phyloP scores from a whole-genome alignment of 37 sponge, comb jelly and placozoan genomes.

The Ianthella basta region DNA sequence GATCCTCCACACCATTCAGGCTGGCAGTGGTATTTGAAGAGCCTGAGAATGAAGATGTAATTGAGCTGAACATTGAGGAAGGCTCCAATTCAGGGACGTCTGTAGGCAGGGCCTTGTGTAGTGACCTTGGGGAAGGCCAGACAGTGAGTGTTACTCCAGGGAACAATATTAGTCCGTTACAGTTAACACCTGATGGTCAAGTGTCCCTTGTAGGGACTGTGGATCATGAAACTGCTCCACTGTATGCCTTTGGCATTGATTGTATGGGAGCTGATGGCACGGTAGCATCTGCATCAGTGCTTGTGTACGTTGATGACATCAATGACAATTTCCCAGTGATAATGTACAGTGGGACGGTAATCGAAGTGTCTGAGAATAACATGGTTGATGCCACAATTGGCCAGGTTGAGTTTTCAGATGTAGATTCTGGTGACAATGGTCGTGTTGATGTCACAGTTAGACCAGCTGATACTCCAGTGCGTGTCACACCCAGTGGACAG shows the following conservation, averaged over 20 bases:
- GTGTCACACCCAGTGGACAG: not conserved
- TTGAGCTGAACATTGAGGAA: not conserved
- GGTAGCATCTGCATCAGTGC: not conserved
- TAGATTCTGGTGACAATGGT: slow-evolving; percentile 4
- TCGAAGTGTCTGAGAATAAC: slow-evolving; percentile 1
- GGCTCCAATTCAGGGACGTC: not conserved
- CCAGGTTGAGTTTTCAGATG: not conserved
- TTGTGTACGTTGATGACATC: not conserved
- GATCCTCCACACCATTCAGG: not conserved
- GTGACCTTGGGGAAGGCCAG: not conserved
- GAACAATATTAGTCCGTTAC: too few species aligned
- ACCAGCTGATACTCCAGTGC: not conserved
- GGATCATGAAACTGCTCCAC: not conserved
- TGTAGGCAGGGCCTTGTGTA: not conserved
- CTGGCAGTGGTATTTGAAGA: not conserved
- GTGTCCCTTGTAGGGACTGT: not conserved
- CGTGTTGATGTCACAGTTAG: not conserved
- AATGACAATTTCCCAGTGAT: not conserved
- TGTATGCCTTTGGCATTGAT: not conserved
- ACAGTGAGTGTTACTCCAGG: not conserved
- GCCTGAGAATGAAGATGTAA: not conserved
- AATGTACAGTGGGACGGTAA: not conserved
- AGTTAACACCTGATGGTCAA: not conserved
- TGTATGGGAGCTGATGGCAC: not conserved
- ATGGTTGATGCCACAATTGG: not conserved